phyloP scores from a whole-genome alignment of 1,140 invertebrate species.

The Bilobella aurantiaca region DNA sequence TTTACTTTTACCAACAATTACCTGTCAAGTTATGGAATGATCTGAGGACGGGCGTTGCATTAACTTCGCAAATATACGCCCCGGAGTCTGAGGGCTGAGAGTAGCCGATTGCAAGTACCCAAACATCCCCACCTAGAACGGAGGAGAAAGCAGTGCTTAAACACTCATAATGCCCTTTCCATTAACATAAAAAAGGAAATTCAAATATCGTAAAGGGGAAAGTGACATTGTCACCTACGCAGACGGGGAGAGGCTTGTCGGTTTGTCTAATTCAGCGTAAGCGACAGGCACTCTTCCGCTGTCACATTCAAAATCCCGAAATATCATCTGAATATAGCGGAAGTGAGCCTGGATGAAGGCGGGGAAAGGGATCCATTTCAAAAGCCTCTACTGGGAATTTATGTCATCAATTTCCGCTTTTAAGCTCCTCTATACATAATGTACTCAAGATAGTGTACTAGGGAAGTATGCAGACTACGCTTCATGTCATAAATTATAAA shows the following conservation, averaged over 20 bases:
- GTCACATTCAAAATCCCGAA: neutral
- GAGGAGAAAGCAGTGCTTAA: neutral
- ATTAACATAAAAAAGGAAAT: neutral
- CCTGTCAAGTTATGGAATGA: slow-evolving; percentile 64
- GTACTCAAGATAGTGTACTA: no score
- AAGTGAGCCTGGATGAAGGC: neutral
- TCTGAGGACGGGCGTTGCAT: slow-evolving; percentile 60
- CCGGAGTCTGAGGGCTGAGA: slow-evolving; percentile 58
- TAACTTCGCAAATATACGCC: slow-evolving; percentile 69
- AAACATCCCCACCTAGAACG: slow-evolving; percentile 68
- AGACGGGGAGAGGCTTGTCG: neutral
- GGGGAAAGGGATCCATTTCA: neutral
- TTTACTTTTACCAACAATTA: slow-evolving; percentile 35
- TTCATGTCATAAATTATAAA: neutral
- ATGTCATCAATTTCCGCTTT: slow-evolving; percentile 16
- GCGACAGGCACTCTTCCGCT: neutral
- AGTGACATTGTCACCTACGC: neutral
- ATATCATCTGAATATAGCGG: neutral
- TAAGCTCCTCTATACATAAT: no score
- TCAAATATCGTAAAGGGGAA: neutral
- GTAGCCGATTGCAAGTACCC: slow-evolving; percentile 65
- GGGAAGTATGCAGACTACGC: no score
- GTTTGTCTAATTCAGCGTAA: neutral
- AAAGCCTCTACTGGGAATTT: slow-evolving; percentile 6
- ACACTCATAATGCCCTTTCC: neutral